Conservation (phyloP, 2,113 vertebrate genomes). For the Smithornis capensis region DNA sequence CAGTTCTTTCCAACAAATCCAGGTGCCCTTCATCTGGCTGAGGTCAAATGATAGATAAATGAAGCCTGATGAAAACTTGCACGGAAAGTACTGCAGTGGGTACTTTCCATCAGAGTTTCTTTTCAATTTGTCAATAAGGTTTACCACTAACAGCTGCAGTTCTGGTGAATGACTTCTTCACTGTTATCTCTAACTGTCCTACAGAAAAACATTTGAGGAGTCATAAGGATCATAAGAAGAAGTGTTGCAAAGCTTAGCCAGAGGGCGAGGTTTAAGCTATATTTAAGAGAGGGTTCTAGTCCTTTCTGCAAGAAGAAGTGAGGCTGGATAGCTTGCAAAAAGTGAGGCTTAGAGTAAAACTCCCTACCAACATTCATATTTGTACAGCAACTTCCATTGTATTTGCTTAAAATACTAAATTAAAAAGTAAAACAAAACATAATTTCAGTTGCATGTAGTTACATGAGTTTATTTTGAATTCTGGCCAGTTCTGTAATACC, state of each 20-base stretch:
- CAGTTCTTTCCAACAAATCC: background rate
- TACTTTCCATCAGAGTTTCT: background rate
- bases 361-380: background rate
- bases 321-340: background rate
- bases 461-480: conserved; percentile 37
- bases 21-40: background rate
- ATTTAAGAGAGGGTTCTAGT: background rate
- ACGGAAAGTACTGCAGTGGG: background rate
- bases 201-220: background rate
- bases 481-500: background rate
- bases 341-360: background rate
- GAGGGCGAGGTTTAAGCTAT: background rate
- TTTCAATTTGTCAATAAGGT: background rate
- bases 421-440: conserved; percentile 8
- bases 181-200: background rate
- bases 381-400: background rate
- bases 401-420: conserved; percentile 27
- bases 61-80: background rate
- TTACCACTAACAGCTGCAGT: background rate
- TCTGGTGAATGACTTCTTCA: background rate
- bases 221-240: too few species aligned
- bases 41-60: background rate
- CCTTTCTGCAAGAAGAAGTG: background rate
- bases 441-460: conserved; percentile 23
- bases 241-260: background rate